Percentiles rank a stretch among this genome's conserved stretches.
These are phyloP conservation scores for Drosophila paulistorum DNA, from an alignment of 1,140 invertebrate genomes.

Conservation along the genomic window DNA sequence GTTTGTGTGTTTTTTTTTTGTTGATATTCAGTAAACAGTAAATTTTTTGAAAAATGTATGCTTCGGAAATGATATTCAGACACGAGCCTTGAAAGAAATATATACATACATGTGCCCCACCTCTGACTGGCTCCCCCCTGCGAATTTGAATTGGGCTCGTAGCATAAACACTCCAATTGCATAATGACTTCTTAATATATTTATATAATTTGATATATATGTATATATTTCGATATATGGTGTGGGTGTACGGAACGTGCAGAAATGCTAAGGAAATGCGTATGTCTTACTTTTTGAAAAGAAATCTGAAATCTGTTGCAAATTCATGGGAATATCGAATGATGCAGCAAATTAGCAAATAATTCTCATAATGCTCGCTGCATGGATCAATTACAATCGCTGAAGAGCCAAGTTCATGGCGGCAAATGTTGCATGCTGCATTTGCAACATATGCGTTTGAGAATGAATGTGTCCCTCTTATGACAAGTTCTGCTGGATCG, in stretches of 20 bases:
- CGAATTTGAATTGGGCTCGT: not conserved
- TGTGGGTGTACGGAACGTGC: conserved; percentile 36
- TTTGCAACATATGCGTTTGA: conserved; percentile 68
- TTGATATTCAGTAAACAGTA: conserved; percentile 54
- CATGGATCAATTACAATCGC: conserved; percentile 58
- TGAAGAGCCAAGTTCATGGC: conserved; percentile 61
- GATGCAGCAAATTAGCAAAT: conserved; percentile 74
- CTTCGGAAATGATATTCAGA: conserved; percentile 57
- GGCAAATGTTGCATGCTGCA: conserved; percentile 64
- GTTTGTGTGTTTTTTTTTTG: conserved; percentile 44
- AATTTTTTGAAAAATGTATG: conserved; percentile 60
- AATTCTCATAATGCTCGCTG: conserved; percentile 50
- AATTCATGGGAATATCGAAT: conserved; percentile 69
- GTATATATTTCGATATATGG: not conserved
- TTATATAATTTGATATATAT: too few relatives aligned
- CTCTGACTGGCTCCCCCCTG: not conserved
- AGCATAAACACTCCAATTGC: conserved; percentile 59
- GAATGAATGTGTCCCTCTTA: conserved; percentile 24
- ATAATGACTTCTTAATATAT: conserved; percentile 63
- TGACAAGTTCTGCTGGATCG: conserved; percentile 17
- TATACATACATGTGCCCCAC: too few relatives aligned
- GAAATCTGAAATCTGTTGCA: conserved; percentile 14
- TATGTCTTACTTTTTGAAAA: too few relatives aligned
- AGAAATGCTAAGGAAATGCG: conserved; percentile 15
- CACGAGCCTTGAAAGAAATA: conserved; percentile 4